phyloP scores from a whole-genome alignment of 2,797 vertebrate genomes.

The Allobates femoralis region DNA sequence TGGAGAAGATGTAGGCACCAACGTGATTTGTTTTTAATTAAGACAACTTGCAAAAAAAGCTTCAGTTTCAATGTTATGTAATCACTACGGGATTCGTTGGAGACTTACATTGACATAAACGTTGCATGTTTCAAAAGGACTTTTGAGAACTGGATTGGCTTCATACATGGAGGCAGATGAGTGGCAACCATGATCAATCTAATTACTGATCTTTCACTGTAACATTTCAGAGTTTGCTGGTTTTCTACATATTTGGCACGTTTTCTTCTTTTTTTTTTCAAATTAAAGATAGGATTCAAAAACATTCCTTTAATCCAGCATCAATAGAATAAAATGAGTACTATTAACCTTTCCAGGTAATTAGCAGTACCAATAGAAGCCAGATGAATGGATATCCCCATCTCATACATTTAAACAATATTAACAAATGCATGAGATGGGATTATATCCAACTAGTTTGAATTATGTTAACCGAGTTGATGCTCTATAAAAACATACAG shows the following conservation, averaged over 20 bases:
- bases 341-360: not conserved
- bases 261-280: not conserved
- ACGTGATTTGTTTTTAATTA: no score
- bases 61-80: no score
- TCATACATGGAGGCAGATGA: conserved; percentile 1
- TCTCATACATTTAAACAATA: no score
- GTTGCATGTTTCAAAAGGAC: not conserved
- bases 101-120: not conserved
- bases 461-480: not conserved
- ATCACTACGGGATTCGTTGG: not conserved
- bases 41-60: no score
- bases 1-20: no score
- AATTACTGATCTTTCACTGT: conserved; percentile 2
- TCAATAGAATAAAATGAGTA: not conserved
- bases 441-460: no score
- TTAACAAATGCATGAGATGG: no score
- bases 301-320: not conserved
- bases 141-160: not conserved
- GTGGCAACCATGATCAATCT: conserved; percentile 8
- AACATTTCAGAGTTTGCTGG: not conserved
- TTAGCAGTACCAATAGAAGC: not conserved
- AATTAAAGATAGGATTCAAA: not conserved
- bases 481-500: not conserved
- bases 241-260: not conserved
- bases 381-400: not conserved